phyloP scores from a whole-genome alignment of 1,140 invertebrate genomes.

The Drosophila paulistorum region DNA sequence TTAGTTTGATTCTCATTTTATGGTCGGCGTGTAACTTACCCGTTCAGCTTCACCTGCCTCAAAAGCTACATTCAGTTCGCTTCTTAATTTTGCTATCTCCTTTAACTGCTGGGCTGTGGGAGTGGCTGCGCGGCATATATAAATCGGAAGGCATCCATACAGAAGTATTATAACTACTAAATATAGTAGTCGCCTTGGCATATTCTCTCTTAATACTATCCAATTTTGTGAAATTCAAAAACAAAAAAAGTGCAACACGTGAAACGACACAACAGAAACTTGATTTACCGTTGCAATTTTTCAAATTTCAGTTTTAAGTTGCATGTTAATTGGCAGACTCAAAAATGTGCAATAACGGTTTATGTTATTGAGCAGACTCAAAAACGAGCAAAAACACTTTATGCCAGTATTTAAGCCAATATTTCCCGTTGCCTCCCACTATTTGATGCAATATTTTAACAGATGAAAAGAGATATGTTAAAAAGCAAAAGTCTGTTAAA shows the following conservation, averaged over 20 bases:
- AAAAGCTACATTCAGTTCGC: slow-evolving; percentile 56
- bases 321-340: too few relatives aligned
- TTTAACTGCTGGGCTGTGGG: background rate
- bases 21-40: background rate
- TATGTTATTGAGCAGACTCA: background rate
- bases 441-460: too few relatives aligned
- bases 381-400: background rate
- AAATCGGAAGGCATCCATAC: background rate
- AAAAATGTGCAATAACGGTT: too few relatives aligned
- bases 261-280: slow-evolving; percentile 1
- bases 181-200: background rate
- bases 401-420: too few relatives aligned
- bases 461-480: slow-evolving; percentile 1
- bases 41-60: slow-evolving; percentile 34
- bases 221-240: background rate
- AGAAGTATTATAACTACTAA: background rate
- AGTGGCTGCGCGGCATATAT: background rate
- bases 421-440: too few relatives aligned
- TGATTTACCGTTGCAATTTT: slow-evolving; percentile 4
- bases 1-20: background rate
- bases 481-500: slow-evolving; percentile 8
- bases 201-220: background rate
- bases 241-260: slow-evolving; percentile 8
- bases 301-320: background rate
- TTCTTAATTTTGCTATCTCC: slow-evolving; percentile 64